Evolutionary conservation across 2,888 invertebrate species (phyloP), one percentile per base, ranked within the genome.

Genomic region (Gastrophysa polygoni): DNA sequence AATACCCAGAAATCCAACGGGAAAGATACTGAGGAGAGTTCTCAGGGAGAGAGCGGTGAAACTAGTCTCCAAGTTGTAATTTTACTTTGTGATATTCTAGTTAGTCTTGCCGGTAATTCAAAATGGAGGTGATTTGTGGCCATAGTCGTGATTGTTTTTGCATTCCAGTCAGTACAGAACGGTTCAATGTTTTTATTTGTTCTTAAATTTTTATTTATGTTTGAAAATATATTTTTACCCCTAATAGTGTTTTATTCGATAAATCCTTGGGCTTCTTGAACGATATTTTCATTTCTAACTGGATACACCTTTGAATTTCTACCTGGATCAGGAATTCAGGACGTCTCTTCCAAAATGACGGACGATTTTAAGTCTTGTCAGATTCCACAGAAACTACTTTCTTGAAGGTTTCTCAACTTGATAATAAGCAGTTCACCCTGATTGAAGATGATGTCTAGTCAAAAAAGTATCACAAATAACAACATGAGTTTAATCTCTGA

Each of bases 1-100:
- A 74, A 86, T 91, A 72, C 91, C 91, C 6, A 87, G 87, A 77
- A 90, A 88, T 74, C 83, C 87, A 0, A 85, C 87, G 47, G 90
- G 91, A 21, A 91, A 91, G 81, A 88, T 90, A 73, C 79, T 91
- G 49, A 83, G 90, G 61, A 82, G 88, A 57, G 78, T 83, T 48
- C 79, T 90, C 52, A 84, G 83, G 70, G 82, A 85, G 67, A 76
- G 80, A 69, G 77, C 86, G 43, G 60, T 71, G 59, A 72, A 72
- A 55, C 60, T 72, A 11, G 78, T 73, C 50, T 75, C 80, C 0
- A 80, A 81, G 65, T 68, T 81, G 17, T 81, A 77, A 71, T 21
- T 11, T 16, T 17, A 6, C 21, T 14, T 14, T 54, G 17, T 17
- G 11, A 54, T 11, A 21, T n/a, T 28, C 20, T 0, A 24, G 7